phyloP scores from a whole-genome alignment of 2,113 vertebrate species.

The Spheniscus mendiculus region DNA sequence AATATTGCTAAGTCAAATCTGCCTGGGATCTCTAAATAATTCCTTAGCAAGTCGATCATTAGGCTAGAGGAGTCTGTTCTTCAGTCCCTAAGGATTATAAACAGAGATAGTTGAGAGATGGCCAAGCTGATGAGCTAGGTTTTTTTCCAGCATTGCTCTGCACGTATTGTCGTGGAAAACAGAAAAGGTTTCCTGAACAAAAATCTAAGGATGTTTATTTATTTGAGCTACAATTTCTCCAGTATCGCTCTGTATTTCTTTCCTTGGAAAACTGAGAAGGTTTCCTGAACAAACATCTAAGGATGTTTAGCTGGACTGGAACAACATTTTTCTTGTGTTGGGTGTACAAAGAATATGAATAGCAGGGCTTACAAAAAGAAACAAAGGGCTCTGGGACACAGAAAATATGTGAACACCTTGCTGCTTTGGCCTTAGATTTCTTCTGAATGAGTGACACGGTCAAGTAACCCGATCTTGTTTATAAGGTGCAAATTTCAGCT shows the following conservation, averaged over 20 bases:
- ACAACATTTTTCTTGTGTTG: slow-evolving; percentile 16
- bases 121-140: not conserved
- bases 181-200: not conserved
- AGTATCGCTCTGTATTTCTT: not conserved
- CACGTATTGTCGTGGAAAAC: not conserved
- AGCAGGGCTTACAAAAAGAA: slow-evolving; percentile 16
- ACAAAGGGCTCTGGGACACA: slow-evolving; percentile 2
- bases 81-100: not conserved
- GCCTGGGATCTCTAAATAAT: not conserved
- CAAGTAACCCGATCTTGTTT: slow-evolving; percentile 58
- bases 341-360: not conserved
- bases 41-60: not conserved
- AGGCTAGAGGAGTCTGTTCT: not conserved
- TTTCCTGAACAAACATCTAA: slow-evolving; percentile 1
- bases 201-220: not conserved
- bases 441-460: slow-evolving; percentile 7
- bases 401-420: slow-evolving; percentile 25
- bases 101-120: not conserved
- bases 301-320: not conserved
- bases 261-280: slow-evolving; percentile 16
- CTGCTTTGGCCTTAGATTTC: slow-evolving; percentile 10
- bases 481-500: slow-evolving; percentile 50
- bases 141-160: not conserved
- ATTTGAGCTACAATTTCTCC: not conserved
- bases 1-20: not conserved